Base-by-base conservation (phyloP, 1,140 invertebrate species). In the Drosophila micromelanica region DNA sequence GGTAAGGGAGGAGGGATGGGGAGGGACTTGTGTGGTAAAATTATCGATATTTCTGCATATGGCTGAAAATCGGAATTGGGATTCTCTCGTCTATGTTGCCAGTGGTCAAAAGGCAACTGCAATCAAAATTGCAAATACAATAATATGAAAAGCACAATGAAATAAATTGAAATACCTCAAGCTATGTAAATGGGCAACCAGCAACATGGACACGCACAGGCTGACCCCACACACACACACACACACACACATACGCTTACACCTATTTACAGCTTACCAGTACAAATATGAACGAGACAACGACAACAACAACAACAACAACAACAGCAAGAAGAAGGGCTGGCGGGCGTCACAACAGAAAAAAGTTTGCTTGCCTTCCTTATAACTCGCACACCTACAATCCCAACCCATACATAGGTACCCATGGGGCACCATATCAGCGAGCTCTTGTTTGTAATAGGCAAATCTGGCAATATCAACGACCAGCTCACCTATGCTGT, bases 71-170 rank as follows among this genome's bases (percentile, higher is more conserved):
- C 30, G 68, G 68, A 63, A 64, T 64, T 61, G 68, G 60, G 68
- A 57, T 56, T 61, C 49, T 15, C 35, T 23, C 38, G 30, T 60
- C 65, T 54, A 62, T 70, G 65, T 62, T 37, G 68, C 68, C 67
- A 61, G 38, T 42, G 68, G 75, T 75, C 79, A 75, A 65, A 73
- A 69, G 80, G 76, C 84, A 89, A 78, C 69, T 81, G 82, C 82
- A 87, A 89, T 89, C 84, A 89, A 89, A 89, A 84, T 89, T 89
- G 84, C 84, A 89, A 89, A 89, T 89, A 80, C 85, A 89, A 89
- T 89, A 87, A 89, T 87, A 89, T 89, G 79, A 89, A 87, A 80
- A 84, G 76, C 79, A 87, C 79, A 89, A 89, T 89, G 79, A 89
- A 89, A 89, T 89, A 89, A 89, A 89, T 84, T 80, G 84, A 80